Base-by-base conservation (phyloP, 2,888 invertebrate species). In the Salticus scenicus region DNA sequence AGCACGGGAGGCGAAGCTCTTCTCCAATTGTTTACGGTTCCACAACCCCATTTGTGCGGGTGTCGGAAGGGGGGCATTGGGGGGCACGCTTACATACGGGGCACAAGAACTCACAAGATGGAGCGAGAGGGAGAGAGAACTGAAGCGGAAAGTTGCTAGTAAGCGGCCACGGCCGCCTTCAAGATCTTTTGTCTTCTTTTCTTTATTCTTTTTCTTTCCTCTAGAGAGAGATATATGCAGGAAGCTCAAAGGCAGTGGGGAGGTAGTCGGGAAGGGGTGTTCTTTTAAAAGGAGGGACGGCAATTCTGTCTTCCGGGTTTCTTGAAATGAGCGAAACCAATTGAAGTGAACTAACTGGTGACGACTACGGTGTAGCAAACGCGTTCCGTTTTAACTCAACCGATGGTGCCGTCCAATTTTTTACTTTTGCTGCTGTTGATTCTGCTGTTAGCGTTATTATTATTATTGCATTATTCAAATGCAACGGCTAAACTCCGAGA, bases 41-140 rank as follows among this genome's bases (percentile, higher is more conserved):
- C 84, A 41, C 84, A 85, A 85, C 84, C 84, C 84, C 84, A 85
- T 85, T 85, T 85, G 84, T 85, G 84, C 84, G 84, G 84, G 84
- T 85, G 84, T 85, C 74, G 84, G 79, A 79, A 79, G 69, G 57
- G 77, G 51, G 64, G 77, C 30, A 20, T 30, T 14, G 10, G 37
- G 24, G 75, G 71, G 64, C 27, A 30, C 76, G 20, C 57, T 73
- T 77, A 77, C 77, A 77, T 77, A 77, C 70, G 83, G 78, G 77
- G 83, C 83, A 57, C 57, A 84, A 84, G 83, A 84, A 84, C 83
- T 84, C 74, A 24, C 47, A 64, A 79, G 72, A 42, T 42, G 76
- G 64, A 64, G 33, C 28, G 42, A 30, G 33, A 30, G 20, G n/a
- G 17, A 37, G n/a, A 70, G 42, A 47, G 78, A 84, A 57, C 31